phyloP scores from a whole-genome alignment of 53 echinoderm and acorn worm species.

The Pentamera pediparva region DNA sequence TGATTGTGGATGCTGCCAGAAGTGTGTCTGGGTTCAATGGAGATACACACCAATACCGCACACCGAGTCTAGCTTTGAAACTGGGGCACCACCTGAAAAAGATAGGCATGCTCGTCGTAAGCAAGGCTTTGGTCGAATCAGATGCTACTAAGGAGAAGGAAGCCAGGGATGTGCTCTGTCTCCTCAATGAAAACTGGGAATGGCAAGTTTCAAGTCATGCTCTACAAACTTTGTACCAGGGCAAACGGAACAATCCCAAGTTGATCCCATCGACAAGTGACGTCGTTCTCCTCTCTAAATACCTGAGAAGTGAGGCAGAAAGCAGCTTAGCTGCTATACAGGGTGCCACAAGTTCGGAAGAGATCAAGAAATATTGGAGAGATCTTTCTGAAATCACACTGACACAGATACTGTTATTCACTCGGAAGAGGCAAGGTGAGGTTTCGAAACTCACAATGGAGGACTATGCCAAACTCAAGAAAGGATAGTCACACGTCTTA shows the following conservation, averaged over 20 bases:
- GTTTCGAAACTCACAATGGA: conserved; percentile 38
- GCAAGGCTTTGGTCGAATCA: conserved; percentile 36
- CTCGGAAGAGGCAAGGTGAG: conserved; percentile 45
- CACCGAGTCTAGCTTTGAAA: conserved; percentile 38
- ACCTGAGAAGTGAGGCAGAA: conserved; percentile 17
- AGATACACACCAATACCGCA: conserved; percentile 40
- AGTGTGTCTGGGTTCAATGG: conserved; percentile 45
- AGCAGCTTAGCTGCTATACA: not conserved
- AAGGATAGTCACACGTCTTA: conserved; percentile 11
- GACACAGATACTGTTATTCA: conserved; percentile 46
- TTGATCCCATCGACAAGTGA: conserved; percentile 44
- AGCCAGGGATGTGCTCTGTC: conserved; percentile 36
- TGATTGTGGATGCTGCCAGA: conserved; percentile 41
- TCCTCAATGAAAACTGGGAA: conserved; percentile 48
- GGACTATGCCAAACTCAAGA: conserved; percentile 33
- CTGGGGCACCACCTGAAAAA: conserved; percentile 34
- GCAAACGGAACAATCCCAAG: conserved; percentile 51
- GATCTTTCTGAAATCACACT: conserved; percentile 10
- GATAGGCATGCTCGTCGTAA: conserved; percentile 43
- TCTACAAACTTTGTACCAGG: conserved; percentile 47
- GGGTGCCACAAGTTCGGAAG: not conserved
- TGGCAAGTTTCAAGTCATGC: conserved; percentile 54
- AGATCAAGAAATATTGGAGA: conserved; percentile 16
- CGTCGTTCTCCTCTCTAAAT: conserved; percentile 44
- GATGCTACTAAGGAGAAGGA: conserved; percentile 5